These are phyloP conservation scores for Limulus polyphemus DNA, from an alignment of 2,888 invertebrate genomes.

Conservation along the genomic window DNA sequence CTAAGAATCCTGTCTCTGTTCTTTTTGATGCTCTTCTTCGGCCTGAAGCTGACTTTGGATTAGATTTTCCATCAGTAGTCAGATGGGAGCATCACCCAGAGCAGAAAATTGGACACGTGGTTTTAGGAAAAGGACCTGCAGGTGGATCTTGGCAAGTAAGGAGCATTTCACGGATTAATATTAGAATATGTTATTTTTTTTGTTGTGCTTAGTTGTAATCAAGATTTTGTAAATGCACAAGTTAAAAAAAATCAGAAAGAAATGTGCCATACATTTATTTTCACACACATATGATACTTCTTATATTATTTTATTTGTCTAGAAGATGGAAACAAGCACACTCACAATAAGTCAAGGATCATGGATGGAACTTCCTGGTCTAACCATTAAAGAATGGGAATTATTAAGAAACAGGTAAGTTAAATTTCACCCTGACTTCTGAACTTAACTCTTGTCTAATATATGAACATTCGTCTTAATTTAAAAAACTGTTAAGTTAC, in stretches of 20 bases:
- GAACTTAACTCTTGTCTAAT: no score
- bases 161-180: no score
- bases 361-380: slow-evolving; percentile 68
- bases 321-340: slow-evolving; percentile 37
- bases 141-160: slow-evolving; percentile 78
- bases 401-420: neutral
- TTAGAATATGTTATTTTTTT: no score
- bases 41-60: slow-evolving; percentile 72
- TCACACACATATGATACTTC: no score
- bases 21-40: slow-evolving; percentile 69
- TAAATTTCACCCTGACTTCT: no score
- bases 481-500: no score
- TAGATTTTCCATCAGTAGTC: slow-evolving; percentile 58
- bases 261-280: no score
- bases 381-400: slow-evolving; percentile 39
- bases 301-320: neutral
- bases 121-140: slow-evolving; percentile 68
- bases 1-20: slow-evolving; percentile 63
- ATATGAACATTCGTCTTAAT: no score
- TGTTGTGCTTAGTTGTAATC: no score
- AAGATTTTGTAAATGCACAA: no score
- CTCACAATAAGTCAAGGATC: slow-evolving; percentile 66
- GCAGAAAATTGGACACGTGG: slow-evolving; percentile 64
- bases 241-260: no score
- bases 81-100: slow-evolving; percentile 55